Percentiles rank a stretch among this genome's conserved stretches.
Conservation (phyloP, 2,113 vertebrate genomes). For the human region DNA sequence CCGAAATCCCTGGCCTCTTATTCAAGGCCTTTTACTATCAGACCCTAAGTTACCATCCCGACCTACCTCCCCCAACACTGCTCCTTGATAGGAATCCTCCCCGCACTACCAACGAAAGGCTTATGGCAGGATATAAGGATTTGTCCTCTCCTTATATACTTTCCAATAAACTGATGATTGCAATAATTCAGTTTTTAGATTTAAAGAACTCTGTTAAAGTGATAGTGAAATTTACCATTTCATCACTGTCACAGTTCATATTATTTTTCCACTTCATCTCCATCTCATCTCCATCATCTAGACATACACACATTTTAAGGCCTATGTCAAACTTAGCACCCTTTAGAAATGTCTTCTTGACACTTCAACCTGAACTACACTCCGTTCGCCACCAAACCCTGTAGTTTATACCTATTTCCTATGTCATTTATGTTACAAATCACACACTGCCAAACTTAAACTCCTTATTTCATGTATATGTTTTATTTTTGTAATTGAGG, state of each 20-base stretch:
- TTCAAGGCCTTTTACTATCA: not conserved
- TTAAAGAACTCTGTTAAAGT: not conserved
- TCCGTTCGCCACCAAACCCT: not conserved
- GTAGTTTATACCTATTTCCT: not conserved
- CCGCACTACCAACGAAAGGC: no score
- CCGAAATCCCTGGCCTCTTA: not conserved
- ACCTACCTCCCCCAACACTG: not conserved
- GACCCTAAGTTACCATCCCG: not conserved
- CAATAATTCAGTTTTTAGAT: not conserved
- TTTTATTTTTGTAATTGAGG: slow-evolving; percentile 16
- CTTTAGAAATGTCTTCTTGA: slow-evolving; percentile 1
- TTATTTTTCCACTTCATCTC: not conserved
- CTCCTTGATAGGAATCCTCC: not conserved
- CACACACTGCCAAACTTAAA: not conserved
- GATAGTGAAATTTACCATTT: not conserved
- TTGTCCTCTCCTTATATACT: no score
- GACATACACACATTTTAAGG: not conserved
- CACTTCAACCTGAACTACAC: not conserved
- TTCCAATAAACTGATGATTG: not conserved
- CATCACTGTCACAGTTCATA: not conserved
- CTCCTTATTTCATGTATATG: not conserved
- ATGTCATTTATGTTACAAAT: not conserved
- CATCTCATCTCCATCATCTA: not conserved
- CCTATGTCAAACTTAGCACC: not conserved
- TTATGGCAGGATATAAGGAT: no score